These are phyloP conservation scores for Coregonus ussuriensis DNA, from an alignment of 2,797 vertebrate species.

Conservation along the genomic window DNA sequence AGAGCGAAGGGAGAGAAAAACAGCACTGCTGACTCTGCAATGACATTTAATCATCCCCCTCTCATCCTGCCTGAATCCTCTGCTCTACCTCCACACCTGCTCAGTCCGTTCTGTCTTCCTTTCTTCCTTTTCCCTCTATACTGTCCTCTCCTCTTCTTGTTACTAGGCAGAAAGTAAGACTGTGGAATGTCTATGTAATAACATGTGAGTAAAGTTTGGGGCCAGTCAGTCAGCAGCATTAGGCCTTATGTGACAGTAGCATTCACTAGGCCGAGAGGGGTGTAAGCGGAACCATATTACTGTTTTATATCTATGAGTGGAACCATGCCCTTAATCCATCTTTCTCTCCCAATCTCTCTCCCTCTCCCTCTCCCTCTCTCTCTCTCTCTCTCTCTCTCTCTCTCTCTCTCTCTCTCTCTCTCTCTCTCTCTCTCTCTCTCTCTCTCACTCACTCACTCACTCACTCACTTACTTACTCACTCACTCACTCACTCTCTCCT, in stretches of 20 bases:
- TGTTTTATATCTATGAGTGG: no score
- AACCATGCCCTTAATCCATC: no score
- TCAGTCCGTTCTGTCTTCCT: not conserved
- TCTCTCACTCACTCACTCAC: not conserved
- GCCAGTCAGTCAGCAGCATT: no score
- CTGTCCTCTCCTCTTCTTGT: not conserved
- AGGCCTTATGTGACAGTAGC: no score
- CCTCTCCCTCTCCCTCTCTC: no score
- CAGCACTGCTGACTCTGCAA: not conserved
- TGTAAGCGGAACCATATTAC: no score
- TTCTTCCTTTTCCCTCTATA: not conserved
- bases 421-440: not conserved
- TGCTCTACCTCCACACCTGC: not conserved
- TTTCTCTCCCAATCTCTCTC: not conserved
- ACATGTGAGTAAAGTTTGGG: no score
- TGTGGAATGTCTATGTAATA: no score
- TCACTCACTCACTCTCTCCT: not conserved
- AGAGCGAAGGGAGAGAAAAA: not conserved
- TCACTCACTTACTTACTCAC: no score
- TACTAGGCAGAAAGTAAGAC: not conserved
- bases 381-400: not conserved
- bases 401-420: not conserved
- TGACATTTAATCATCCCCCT: not conserved
- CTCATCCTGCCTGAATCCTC: not conserved
- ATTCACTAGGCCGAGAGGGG: no score